phyloP scores from a whole-genome alignment of 2,113 vertebrate species.

The Odobenus rosmarus region DNA sequence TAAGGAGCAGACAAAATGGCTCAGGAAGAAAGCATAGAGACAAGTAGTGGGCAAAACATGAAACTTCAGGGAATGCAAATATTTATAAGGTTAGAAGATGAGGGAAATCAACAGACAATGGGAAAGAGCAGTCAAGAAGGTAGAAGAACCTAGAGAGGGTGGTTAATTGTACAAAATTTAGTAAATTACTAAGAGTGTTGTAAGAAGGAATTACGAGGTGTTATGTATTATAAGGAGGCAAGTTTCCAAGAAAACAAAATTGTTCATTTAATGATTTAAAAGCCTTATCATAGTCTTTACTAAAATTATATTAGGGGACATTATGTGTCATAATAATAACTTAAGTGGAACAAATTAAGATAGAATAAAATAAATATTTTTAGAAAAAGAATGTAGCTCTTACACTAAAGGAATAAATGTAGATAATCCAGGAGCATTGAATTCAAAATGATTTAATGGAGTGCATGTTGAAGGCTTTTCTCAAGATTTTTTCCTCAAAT shows the following conservation, averaged over 20 bases:
- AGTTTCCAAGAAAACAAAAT: background rate
- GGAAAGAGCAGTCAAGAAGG: background rate
- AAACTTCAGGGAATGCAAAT: too few relatives aligned
- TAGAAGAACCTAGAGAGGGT: background rate
- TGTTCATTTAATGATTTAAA: background rate
- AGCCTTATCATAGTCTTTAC: background rate
- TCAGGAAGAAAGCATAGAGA: background rate
- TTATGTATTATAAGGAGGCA: background rate
- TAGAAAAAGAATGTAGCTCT: background rate
- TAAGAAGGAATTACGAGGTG: background rate
- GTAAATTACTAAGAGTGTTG: background rate
- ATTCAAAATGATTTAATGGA: background rate
- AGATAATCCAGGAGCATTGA: background rate
- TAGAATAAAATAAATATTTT: slow-evolving; percentile 21
- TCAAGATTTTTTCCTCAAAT: background rate
- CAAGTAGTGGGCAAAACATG: background rate
- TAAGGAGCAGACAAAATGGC: background rate
- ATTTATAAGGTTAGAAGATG: background rate
- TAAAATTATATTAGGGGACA: background rate
- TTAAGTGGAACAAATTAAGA: background rate
- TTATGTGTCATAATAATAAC: background rate
- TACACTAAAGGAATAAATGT: background rate
- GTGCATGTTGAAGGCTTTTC: background rate
- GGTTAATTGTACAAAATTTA: background rate
- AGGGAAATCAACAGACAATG: background rate